phyloP scores from a whole-genome alignment of 2,888 invertebrate species.

The Leucophora obtusa region DNA sequence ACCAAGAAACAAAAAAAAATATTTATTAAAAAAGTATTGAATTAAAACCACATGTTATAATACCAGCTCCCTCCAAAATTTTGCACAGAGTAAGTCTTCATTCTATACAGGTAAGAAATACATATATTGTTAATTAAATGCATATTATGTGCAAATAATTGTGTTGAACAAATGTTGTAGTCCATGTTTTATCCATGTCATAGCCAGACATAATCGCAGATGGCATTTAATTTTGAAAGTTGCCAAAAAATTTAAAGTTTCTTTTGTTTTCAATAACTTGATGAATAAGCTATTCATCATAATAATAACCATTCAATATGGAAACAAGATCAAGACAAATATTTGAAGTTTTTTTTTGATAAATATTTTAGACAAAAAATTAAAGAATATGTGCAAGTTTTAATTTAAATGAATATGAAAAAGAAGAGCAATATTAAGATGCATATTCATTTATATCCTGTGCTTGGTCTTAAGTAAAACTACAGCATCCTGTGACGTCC shows the following conservation, averaged over 20 bases:
- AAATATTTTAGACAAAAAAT: constrained; percentile 31
- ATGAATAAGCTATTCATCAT: constrained; percentile 10
- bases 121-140: constrained; percentile 62
- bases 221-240: constrained; percentile 49
- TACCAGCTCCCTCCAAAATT: constrained; percentile 14
- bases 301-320: neutral
- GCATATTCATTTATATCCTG: constrained; percentile 60
- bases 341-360: constrained; percentile 21
- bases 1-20: constrained; percentile 21
- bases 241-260: constrained; percentile 20
- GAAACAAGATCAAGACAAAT: constrained; percentile 1
- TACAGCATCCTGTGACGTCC: constrained; percentile 60
- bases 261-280: constrained; percentile 25
- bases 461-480: constrained; percentile 38
- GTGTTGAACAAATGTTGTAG: constrained; percentile 59
- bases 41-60: constrained; percentile 46
- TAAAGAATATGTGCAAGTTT: constrained; percentile 10
- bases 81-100: constrained; percentile 25
- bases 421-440: constrained; percentile 9
- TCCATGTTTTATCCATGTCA: constrained; percentile 18
- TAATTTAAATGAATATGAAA: constrained; percentile 35
- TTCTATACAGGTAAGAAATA: neutral
- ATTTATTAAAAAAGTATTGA: neutral
- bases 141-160: constrained; percentile 62
- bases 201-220: constrained; percentile 57